Percentiles rank a stretch among this genome's conserved stretches.
phyloP scores from a whole-genome alignment of 2,113 vertebrate genomes.

The Clinocottus analis region DNA sequence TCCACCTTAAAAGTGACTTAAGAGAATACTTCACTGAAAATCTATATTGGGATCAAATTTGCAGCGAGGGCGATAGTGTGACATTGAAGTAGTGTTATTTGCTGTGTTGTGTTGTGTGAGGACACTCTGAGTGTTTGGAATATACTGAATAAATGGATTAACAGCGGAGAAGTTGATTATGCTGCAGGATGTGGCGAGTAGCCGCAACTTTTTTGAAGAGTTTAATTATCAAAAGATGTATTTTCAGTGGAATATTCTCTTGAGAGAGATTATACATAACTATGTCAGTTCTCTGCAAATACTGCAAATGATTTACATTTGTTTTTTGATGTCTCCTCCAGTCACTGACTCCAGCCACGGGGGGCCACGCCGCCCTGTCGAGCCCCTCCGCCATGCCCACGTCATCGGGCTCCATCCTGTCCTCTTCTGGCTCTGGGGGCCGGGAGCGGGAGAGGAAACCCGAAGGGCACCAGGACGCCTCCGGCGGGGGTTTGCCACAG shows the following conservation, averaged over 20 bases:
- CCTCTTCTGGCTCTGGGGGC: conserved; percentile 74
- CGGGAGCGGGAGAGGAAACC: conserved; percentile 80
- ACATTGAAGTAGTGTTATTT: not conserved
- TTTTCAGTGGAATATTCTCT: not conserved
- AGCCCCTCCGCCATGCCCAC: conserved; percentile 62
- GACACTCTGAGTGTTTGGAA: not conserved
- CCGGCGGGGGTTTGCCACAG: conserved; percentile 80
- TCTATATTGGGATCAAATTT: not conserved
- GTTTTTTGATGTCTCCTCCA: conserved; percentile 39
- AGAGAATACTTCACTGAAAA: not conserved
- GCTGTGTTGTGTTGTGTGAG: too few species aligned
- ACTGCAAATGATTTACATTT: not conserved
- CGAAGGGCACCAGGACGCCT: conserved; percentile 74
- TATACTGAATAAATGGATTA: not conserved
- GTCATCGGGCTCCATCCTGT: conserved; percentile 57
- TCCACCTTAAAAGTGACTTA: not conserved
- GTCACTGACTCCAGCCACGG: conserved; percentile 77
- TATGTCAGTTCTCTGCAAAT: not conserved
- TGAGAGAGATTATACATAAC: not conserved
- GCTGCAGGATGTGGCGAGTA: not conserved
- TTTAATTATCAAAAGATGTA: not conserved
- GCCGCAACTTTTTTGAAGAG: not conserved
- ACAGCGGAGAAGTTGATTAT: not conserved
- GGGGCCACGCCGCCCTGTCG: conserved; percentile 70
- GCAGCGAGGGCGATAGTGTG: too few species aligned